Percentiles rank a stretch among this genome's conserved stretches.
Evolutionary conservation across 1,140 invertebrate genomes (phyloP).

Genomic region (Alviniconcha marisindica): DNA sequence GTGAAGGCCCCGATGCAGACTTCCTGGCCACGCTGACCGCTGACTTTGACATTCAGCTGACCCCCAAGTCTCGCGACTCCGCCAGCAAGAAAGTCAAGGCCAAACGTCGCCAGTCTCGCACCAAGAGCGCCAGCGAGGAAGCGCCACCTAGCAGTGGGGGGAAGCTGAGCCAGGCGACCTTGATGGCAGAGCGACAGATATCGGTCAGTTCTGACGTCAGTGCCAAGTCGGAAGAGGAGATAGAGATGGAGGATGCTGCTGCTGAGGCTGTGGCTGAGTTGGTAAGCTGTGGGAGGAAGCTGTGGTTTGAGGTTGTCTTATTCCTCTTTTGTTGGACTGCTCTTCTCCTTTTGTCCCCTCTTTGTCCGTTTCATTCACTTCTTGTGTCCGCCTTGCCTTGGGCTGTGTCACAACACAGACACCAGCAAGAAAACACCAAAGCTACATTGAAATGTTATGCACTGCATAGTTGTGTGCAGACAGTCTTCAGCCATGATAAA

Average conservation of each 20-base stretch:
- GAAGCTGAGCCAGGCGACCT: neutral
- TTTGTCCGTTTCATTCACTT: too few species aligned
- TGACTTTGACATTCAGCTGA: conserved; percentile 75
- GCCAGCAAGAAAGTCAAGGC: conserved; percentile 54
- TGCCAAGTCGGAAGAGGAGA: conserved; percentile 54
- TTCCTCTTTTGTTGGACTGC: too few species aligned
- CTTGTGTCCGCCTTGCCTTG: too few species aligned
- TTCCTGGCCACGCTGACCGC: conserved; percentile 77
- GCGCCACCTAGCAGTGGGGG: neutral
- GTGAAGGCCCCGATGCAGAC: conserved; percentile 78
- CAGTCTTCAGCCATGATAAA: too few species aligned
- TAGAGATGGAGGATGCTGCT: conserved; percentile 26
- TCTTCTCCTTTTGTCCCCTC: too few species aligned
- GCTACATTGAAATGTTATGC: too few species aligned
- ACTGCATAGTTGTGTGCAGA: too few species aligned
- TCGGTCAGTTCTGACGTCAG: conserved; percentile 64
- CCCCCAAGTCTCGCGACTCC: conserved; percentile 17
- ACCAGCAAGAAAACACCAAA: too few species aligned
- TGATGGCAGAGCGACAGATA: conserved; percentile 51
- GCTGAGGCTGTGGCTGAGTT: neutral
- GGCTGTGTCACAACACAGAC: too few species aligned
- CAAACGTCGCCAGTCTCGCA: conserved; percentile 57
- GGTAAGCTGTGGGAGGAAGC: too few species aligned
- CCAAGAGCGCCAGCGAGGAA: conserved; percentile 60
- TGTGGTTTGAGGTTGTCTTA: too few species aligned